phyloP scores from a whole-genome alignment of 2,888 invertebrate species.

The Exocentrus adspersus region DNA sequence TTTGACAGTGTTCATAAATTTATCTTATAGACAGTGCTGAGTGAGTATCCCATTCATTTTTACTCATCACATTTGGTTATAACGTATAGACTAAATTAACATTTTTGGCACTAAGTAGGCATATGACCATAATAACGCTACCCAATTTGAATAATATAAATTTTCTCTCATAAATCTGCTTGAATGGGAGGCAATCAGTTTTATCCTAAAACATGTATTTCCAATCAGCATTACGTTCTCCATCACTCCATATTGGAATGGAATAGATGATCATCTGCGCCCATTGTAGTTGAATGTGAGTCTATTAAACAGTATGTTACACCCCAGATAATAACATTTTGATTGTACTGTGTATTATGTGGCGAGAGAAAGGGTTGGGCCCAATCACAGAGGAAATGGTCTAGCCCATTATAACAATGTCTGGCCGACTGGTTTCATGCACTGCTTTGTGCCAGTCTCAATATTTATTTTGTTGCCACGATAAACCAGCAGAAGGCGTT shows the following conservation, averaged over 20 bases:
- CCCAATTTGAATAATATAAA: too few relatives aligned
- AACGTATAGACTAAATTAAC: too few relatives aligned
- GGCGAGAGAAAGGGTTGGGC: conserved; percentile 31
- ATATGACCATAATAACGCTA: too few relatives aligned
- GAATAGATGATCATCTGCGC: conserved; percentile 46
- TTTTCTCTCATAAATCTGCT: not conserved
- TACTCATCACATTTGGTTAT: too few relatives aligned
- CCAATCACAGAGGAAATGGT: conserved; percentile 26
- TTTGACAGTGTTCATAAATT: too few relatives aligned
- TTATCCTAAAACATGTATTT: conserved; percentile 32
- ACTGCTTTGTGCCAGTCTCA: conserved; percentile 13
- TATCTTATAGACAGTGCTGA: too few relatives aligned
- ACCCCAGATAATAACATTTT: conserved; percentile 57
- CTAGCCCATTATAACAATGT: conserved; percentile 33
- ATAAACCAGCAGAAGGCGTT: conserved; percentile 8
- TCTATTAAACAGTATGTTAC: conserved; percentile 55
- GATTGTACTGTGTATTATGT: conserved; percentile 50
- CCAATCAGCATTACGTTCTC: conserved; percentile 35
- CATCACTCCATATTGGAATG: conserved; percentile 34
- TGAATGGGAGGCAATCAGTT: conserved; percentile 8
- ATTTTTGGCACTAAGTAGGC: too few relatives aligned
- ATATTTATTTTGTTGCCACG: conserved; percentile 25
- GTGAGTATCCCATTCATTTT: too few relatives aligned
- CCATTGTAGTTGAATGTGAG: conserved; percentile 47
- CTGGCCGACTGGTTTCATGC: conserved; percentile 21